Percentiles rank a stretch among this genome's conserved stretches.
phyloP scores from a whole-genome alignment of 2,113 vertebrate species.

The Rhinoderma darwinii region DNA sequence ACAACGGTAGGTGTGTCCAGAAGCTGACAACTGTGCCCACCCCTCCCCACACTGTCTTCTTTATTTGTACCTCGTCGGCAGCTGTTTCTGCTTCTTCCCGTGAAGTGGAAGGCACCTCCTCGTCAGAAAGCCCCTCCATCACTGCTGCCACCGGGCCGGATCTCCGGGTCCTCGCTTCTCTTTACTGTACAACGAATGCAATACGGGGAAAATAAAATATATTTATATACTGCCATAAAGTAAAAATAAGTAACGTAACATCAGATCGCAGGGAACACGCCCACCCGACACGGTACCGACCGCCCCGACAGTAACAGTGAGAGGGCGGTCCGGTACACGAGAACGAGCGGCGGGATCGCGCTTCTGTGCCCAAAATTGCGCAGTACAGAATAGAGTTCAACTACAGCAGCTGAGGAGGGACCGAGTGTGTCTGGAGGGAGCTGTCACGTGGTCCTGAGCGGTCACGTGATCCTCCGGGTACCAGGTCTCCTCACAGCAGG shows the following conservation, averaged over 20 bases:
- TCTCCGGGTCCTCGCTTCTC: not conserved
- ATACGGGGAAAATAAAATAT: not conserved
- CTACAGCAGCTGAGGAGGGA: no score
- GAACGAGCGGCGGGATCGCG: not conserved
- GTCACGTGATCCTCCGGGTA: no score
- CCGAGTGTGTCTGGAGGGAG: no score
- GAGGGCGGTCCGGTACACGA: not conserved
- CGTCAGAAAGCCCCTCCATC: conserved; percentile 33
- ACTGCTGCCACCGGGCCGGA: not conserved
- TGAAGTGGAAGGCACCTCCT: conserved; percentile 56
- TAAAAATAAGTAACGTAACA: conserved; percentile 14
- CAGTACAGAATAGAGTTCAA: not conserved
- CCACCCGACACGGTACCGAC: conserved; percentile 29
- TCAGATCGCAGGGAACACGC: not conserved
- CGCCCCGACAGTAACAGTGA: not conserved
- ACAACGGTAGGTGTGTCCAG: not conserved
- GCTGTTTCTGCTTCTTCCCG: conserved; percentile 24
- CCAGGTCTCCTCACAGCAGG: no score
- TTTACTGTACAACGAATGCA: not conserved
- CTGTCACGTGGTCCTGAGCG: no score
- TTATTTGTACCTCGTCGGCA: conserved; percentile 55
- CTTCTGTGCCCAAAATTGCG: not conserved
- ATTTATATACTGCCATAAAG: not conserved
- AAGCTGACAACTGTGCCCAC: not conserved
- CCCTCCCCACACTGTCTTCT: not conserved